Conservation (phyloP, 2,888 invertebrate species). For the Yponomeuta evonymella region DNA sequence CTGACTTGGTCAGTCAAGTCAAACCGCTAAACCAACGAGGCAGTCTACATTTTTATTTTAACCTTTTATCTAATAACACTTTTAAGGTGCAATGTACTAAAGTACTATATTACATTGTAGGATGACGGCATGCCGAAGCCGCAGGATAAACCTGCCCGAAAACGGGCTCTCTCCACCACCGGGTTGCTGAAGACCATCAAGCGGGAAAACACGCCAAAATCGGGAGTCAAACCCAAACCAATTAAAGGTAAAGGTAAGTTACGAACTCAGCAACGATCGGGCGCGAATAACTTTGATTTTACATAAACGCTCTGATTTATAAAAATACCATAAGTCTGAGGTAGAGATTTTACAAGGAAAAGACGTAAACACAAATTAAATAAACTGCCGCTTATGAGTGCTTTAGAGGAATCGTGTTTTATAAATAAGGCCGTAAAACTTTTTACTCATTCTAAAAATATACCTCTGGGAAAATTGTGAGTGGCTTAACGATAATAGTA, state of each 20-base stretch:
- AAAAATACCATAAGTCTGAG: no score
- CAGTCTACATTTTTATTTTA: not conserved
- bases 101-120: not conserved
- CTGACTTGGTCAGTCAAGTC: no score
- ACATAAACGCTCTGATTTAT: no score
- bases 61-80: not conserved
- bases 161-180: slow-evolving; percentile 53
- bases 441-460: no score
- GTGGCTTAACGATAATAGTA: no score
- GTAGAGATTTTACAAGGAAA: no score
- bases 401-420: no score
- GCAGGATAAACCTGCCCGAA: slow-evolving; percentile 41
- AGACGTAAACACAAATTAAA: no score
- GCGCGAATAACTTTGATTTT: not conserved
- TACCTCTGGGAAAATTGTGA: no score
- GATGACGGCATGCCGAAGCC: slow-evolving; percentile 1
- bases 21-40: no score
- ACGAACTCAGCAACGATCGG: not conserved
- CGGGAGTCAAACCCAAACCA: slow-evolving; percentile 39
- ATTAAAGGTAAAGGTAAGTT: slow-evolving; percentile 47
- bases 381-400: no score
- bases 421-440: no score
- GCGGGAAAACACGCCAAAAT: slow-evolving; percentile 32
- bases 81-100: not conserved
- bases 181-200: slow-evolving; percentile 40